These are phyloP conservation scores for Cryptophagus acutangulus DNA, from an alignment of 2,888 invertebrate species.

Conservation along the genomic window DNA sequence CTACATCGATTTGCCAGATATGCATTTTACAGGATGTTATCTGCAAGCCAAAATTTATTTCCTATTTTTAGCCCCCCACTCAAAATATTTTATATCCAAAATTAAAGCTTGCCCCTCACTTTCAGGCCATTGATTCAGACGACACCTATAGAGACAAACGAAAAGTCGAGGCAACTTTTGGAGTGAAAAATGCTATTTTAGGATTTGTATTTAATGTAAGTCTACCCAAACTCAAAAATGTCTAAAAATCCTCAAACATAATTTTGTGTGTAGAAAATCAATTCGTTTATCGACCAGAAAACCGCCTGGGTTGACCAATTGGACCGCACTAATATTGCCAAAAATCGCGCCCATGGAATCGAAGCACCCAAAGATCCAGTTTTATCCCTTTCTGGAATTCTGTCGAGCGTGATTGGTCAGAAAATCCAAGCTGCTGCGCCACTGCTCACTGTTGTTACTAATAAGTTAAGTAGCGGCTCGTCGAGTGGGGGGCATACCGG, in stretches of 20 bases:
- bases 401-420: constrained; percentile 66
- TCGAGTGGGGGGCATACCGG: constrained; percentile 52
- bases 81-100: neutral
- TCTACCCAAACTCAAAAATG: constrained; percentile 28
- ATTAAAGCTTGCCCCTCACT: neutral
- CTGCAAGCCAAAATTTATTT: no score
- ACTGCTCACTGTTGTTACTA: constrained; percentile 61
- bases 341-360: constrained; percentile 72
- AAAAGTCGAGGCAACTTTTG: constrained; percentile 67
- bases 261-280: no score
- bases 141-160: constrained; percentile 63
- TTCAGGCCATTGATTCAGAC: constrained; percentile 45
- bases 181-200: constrained; percentile 73
- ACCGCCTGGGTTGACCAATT: constrained; percentile 65
- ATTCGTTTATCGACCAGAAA: constrained; percentile 75
- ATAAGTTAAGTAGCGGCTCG: constrained; percentile 57
- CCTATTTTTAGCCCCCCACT: neutral
- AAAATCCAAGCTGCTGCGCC: constrained; percentile 54
- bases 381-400: constrained; percentile 57
- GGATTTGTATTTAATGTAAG: constrained; percentile 82
- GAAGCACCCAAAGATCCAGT: constrained; percentile 53
- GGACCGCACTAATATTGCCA: constrained; percentile 68
- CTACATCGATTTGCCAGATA: no score
- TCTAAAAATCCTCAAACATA: no score
- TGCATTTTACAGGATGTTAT: no score